Evolutionary conservation across 2,113 vertebrate genomes (phyloP), one percentile per base, ranked within the genome.

Genomic region (Orcinus orca): DNA sequence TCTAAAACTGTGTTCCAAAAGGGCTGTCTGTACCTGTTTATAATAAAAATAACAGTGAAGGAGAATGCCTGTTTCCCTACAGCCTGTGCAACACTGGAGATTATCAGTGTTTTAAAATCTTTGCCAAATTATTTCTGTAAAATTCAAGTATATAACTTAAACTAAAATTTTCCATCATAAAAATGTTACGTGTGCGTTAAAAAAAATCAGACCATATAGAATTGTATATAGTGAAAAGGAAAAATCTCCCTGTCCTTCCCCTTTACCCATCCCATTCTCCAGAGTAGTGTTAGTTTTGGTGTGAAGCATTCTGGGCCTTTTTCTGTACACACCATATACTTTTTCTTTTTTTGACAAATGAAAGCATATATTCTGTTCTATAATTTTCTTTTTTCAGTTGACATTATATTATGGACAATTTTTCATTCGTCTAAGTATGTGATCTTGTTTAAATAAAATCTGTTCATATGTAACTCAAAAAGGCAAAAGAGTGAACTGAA

Each of bases 371-470:
- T 96, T 93, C 18, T 67, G 47, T 38, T 82, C 18, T 81, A 63
- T 4, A 50, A 3, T 36, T 90, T 83, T 38, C 50, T 20, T 58
- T 80, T 93, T 88, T 94, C 55, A 92, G 41, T 92, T 82, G 83
- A 82, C 29, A 71, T 18, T 84, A 70, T 71, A 8, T 77, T 90
- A 68, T 20, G 67, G 67, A 62, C 25, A 70, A 1, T 53, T 92
- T 93, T 96, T 94, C 21, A 62, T 76, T 77, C 21, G 47, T 71
- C 12, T 44, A 79, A 44, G 53, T 55, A 36, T 77, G 14, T 71
- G 62, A 63, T 88, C 31, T 83, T 76, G 25, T 81, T 74, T 94
- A 87, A 88, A 83, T 92, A 81, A 92, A 95, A 84, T 92, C 31
- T 88, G 50, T 83, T 70, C 17, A 18, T 63, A 4, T 38, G 17